These are phyloP conservation scores for Archocentrus centrarchus DNA, from an alignment of 2,113 vertebrate genomes.

Conservation along the genomic window DNA sequence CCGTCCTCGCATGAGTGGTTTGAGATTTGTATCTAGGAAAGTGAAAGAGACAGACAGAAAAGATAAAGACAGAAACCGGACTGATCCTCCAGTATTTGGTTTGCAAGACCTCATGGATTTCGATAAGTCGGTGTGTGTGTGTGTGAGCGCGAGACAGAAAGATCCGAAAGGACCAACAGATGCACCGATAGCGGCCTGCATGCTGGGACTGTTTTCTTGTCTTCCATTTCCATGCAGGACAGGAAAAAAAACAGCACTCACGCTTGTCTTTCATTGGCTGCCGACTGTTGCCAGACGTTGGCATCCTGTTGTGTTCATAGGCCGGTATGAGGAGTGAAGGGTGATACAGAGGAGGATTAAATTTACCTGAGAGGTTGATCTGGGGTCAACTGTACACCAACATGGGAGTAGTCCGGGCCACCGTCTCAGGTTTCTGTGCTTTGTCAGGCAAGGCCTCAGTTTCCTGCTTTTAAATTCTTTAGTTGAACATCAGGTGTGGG, in stretches of 20 bases:
- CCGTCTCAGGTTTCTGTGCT: conserved; percentile 59
- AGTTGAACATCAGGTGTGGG: conserved; percentile 4
- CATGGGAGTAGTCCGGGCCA: conserved; percentile 46
- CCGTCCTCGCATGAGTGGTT: conserved; percentile 54
- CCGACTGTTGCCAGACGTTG: conserved; percentile 45
- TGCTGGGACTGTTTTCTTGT: conserved; percentile 51
- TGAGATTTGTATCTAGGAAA: conserved; percentile 61
- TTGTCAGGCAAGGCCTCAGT: conserved; percentile 43
- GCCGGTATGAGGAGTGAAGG: conserved; percentile 48
- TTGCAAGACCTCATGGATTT: conserved; percentile 25
- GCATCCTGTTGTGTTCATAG: conserved; percentile 55
- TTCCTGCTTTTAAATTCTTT: conserved; percentile 22
- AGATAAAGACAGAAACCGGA: conserved; percentile 46
- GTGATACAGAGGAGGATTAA: conserved; percentile 63
- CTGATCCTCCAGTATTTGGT: conserved; percentile 33
- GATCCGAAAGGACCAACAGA: conserved; percentile 39
- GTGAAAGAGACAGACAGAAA: conserved; percentile 23
- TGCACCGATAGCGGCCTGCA: conserved; percentile 65
- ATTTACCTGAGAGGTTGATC: conserved; percentile 66
- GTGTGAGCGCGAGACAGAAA: not conserved
- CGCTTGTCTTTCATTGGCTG: conserved; percentile 62
- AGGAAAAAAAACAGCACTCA: conserved; percentile 4
- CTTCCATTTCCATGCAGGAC: conserved; percentile 52
- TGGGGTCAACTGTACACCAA: conserved; percentile 66
- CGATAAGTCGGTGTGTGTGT: conserved; percentile 15